Conservation (phyloP, 2,113 vertebrate genomes). For the Theropithecus gelada region DNA sequence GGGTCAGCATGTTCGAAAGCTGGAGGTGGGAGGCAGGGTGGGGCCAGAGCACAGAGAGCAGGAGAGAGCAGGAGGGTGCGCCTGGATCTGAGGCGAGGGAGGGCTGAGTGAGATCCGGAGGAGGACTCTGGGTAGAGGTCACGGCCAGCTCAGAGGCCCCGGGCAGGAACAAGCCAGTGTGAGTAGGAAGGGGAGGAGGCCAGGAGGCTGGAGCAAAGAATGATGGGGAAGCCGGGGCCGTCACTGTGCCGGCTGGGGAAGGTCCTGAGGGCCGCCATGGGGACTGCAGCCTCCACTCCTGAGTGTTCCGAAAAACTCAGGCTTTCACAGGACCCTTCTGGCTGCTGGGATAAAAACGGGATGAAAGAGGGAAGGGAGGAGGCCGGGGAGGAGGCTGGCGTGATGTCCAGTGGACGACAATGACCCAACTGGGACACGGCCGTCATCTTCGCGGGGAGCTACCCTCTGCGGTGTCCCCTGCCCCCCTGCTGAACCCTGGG, state of each 20-base stretch:
- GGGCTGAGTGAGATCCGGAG: rapidly evolving
- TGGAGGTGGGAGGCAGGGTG: neutral
- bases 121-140: neutral
- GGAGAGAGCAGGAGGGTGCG: too few relatives aligned
- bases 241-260: neutral
- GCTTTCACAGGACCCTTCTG: neutral
- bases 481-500: neutral
- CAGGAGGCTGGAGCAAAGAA: neutral
- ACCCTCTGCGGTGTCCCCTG: neutral
- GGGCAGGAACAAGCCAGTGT: neutral
- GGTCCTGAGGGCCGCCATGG: too few relatives aligned
- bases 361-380: neutral
- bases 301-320: neutral
- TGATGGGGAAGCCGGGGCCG: neutral
- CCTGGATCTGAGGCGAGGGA: too few relatives aligned
- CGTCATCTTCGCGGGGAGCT: neutral
- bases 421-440: rapidly evolving
- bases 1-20: neutral
- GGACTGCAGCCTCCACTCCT: neutral
- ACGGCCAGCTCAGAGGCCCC: neutral
- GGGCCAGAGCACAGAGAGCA: neutral
- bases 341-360: neutral
- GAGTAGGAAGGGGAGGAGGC: neutral
- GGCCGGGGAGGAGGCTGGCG: neutral
- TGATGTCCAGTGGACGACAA: neutral